These are phyloP conservation scores for Tragelaphus buxtoni DNA, from an alignment of 2,113 vertebrate genomes.

Conservation along the genomic window DNA sequence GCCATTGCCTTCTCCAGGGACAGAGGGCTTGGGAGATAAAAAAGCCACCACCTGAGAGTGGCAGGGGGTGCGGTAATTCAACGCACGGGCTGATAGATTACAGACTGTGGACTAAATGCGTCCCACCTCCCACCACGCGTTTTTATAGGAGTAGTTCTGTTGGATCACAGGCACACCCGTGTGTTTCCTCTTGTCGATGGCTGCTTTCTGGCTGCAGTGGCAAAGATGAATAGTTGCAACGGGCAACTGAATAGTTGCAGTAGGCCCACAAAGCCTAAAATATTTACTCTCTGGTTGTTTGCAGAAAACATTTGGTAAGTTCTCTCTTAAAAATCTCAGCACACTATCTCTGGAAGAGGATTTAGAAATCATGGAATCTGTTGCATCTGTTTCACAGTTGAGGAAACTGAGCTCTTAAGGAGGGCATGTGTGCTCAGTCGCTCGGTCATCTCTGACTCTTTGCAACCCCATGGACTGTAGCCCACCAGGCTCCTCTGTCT, in stretches of 20 bases:
- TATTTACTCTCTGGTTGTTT: background rate
- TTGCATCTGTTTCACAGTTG: background rate
- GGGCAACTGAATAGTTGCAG: background rate
- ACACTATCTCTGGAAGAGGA: background rate
- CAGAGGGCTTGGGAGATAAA: background rate
- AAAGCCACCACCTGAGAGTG: background rate
- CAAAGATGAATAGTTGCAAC: background rate
- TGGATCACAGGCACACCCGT: background rate
- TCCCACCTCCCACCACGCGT: background rate
- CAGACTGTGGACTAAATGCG: fast-evolving
- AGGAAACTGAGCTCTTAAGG: background rate
- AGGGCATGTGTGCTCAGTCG: background rate
- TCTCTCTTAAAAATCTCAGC: background rate
- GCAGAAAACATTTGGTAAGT: background rate
- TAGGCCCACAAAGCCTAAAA: background rate
- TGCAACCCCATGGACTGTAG: background rate
- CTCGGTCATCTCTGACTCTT: background rate
- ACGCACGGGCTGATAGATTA: background rate
- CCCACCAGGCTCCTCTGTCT: background rate
- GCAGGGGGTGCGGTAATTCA: no score
- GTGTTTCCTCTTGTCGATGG: background rate
- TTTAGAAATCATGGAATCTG: background rate
- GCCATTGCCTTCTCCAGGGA: no score
- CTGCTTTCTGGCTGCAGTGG: background rate
- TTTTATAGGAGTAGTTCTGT: background rate